These are phyloP conservation scores for Cecidostiba fungosa DNA, from an alignment of 2,888 invertebrate genomes.

Conservation along the genomic window DNA sequence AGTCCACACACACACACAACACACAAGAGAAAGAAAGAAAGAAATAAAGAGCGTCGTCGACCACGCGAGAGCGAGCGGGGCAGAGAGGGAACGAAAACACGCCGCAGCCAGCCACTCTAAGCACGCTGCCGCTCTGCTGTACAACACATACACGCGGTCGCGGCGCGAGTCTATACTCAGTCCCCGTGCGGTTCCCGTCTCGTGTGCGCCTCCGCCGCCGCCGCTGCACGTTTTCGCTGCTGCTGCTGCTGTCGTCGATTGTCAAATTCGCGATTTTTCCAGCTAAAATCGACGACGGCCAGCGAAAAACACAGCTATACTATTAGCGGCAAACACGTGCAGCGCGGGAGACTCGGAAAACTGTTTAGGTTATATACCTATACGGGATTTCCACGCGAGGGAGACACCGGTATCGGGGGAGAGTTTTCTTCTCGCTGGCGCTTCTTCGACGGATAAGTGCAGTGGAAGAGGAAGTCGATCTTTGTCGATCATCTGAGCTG, in stretches of 20 bases:
- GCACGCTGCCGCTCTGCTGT: not conserved
- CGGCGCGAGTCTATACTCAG: slow-evolving; percentile 29
- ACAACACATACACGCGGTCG: slow-evolving; percentile 1
- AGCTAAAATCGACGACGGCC: not conserved
- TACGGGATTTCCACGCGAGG: not conserved
- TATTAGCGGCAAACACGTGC: not conserved
- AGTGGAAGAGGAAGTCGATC: too few relatives aligned
- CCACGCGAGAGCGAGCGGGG: not conserved
- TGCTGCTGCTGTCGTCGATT: not conserved
- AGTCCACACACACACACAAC: not conserved
- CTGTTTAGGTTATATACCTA: not conserved
- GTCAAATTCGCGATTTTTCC: not conserved
- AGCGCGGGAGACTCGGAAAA: not conserved
- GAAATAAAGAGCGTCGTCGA: slow-evolving; percentile 10
- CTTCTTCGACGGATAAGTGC: too few relatives aligned
- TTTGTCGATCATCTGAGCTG: not conserved
- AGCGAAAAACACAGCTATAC: not conserved
- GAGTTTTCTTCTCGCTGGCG: too few relatives aligned
- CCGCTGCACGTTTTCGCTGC: slow-evolving; percentile 1
- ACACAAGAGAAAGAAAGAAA: not conserved
- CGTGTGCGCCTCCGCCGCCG: not conserved
- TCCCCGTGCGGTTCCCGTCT: slow-evolving; percentile 50
- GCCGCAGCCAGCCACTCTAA: slow-evolving; percentile 23
- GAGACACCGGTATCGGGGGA: too few relatives aligned
- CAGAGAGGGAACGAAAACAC: slow-evolving; percentile 54